A percentile compares a stretch with the other conserved stretches of the same genome.
phyloP scores from a whole-genome alignment of 2,888 invertebrate genomes.

The Mesopsocus fuscifrons region DNA sequence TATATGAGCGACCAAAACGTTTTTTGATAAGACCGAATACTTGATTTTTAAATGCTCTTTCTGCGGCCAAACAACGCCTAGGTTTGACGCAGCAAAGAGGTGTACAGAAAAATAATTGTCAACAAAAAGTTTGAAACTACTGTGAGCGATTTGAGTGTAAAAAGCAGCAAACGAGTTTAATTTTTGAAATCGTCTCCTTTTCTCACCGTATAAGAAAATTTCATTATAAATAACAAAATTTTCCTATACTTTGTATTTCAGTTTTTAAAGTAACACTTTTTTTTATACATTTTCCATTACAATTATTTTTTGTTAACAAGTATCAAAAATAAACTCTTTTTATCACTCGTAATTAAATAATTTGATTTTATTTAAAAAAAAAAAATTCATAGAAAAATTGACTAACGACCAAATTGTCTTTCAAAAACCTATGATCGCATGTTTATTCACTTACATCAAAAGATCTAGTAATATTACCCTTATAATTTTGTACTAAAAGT shows the following conservation, averaged over 20 bases:
- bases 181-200: conserved; percentile 15
- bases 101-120: not conserved
- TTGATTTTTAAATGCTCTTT: not conserved
- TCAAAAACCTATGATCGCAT: conserved; percentile 9
- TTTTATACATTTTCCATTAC: conserved; percentile 19
- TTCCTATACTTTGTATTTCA: conserved; percentile 14
- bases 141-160: not conserved
- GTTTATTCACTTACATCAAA: conserved; percentile 2
- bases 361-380: conserved; percentile 6
- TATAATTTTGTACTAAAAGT: conserved; percentile 9
- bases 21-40: not conserved
- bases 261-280: conserved; percentile 31
- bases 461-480: not conserved
- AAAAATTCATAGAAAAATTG: conserved; percentile 10
- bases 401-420: conserved; percentile 6
- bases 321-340: conserved; percentile 10
- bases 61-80: not conserved
- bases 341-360: conserved; percentile 9
- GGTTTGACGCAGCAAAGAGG: too few relatives aligned
- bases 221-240: conserved; percentile 14
- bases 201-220: conserved; percentile 16
- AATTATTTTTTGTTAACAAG: conserved; percentile 9
- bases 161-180: conserved; percentile 1
- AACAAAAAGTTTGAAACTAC: not conserved
- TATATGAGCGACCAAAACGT: conserved; percentile 8